These are phyloP conservation scores for Gila robusta DNA, from an alignment of 2,797 vertebrate genomes.

Conservation along the genomic window DNA sequence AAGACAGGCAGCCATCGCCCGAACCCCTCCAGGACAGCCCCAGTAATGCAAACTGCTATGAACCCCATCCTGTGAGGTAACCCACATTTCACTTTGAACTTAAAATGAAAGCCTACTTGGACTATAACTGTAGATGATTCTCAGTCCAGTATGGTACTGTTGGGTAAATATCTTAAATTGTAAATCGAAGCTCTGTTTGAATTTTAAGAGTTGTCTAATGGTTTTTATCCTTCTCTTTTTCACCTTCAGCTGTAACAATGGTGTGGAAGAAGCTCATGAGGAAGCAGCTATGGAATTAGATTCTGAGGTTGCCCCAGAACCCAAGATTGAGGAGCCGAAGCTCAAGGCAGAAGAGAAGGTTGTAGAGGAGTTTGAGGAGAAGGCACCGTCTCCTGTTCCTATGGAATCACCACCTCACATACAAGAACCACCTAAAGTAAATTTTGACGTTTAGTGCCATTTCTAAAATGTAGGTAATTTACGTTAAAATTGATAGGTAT, in stretches of 20 bases:
- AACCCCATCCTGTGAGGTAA: constrained; percentile 90
- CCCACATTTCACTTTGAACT: constrained; percentile 18
- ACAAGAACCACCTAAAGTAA: constrained; percentile 87
- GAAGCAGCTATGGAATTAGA: constrained; percentile 75
- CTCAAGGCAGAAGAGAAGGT: constrained; percentile 82
- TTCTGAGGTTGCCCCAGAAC: constrained; percentile 66
- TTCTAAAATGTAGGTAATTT: not conserved
- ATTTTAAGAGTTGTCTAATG: not conserved
- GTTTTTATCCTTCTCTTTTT: not conserved
- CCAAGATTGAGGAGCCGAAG: constrained; percentile 76
- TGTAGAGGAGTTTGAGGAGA: constrained; percentile 81
- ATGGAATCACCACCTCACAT: constrained; percentile 80
- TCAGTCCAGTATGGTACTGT: not conserved
- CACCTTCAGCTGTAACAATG: constrained; percentile 76
- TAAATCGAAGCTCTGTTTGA: not conserved
- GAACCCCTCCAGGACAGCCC: constrained; percentile 92
- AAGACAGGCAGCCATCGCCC: constrained; percentile 90
- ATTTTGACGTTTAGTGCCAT: not conserved
- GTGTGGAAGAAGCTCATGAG: constrained; percentile 70
- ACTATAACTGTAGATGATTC: not conserved
- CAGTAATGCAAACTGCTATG: constrained; percentile 88
- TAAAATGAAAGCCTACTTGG: not conserved
- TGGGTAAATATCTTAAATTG: not conserved
- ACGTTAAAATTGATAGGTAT: not conserved
- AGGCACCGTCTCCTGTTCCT: constrained; percentile 82